A percentile compares a stretch with the other conserved stretches of the same genome.
These are phyloP conservation scores for pig (Sus scrofa) DNA, from an alignment of 2,113 vertebrate species.

Conservation along the genomic window T2T-Sscrofa CM000812.6:267924501-267925000, in stretches of 20 bases:
- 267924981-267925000: conserved; percentile 1
- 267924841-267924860: conserved; percentile 58
- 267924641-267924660: background rate
- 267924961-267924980: conserved; percentile 67
- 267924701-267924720: background rate
- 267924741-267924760: conserved; percentile 66
- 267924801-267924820: conserved; percentile 82
- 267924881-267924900: background rate
- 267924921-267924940: background rate
- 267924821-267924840: conserved; percentile 63
- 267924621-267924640: background rate
- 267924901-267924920: conserved; percentile 73
- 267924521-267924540: background rate
- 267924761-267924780: conserved; percentile 69
- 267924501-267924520: background rate
- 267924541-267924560: background rate
- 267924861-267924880: conserved; percentile 78
- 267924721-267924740: conserved; percentile 38
- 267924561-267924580: background rate
- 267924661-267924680: background rate
- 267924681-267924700: background rate
- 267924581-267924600: background rate
- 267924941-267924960: accelerated
- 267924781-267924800: conserved; percentile 44
- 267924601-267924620: background rate